Percentiles rank a stretch among this genome's conserved stretches.
These are phyloP conservation scores for Daphoenositta chrysoptera DNA, from an alignment of 2,113 vertebrate genomes.

Conservation along the genomic window DNA sequence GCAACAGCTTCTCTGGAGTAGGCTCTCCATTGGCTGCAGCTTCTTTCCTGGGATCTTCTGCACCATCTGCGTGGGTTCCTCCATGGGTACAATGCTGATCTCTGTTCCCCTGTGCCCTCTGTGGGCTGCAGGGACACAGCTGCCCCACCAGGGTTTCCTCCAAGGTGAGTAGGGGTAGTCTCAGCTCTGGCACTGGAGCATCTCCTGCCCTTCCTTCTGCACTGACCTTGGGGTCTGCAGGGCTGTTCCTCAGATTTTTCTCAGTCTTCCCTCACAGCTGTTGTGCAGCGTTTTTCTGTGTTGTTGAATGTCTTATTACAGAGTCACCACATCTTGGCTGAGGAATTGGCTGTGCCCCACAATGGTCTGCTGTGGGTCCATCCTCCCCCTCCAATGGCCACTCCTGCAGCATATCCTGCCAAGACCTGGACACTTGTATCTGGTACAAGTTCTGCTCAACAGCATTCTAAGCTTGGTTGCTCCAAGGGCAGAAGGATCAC, in stretches of 20 bases:
- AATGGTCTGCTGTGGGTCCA: rapidly evolving
- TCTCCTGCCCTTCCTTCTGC: not conserved
- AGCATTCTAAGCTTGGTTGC: not conserved
- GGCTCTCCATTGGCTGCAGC: not conserved
- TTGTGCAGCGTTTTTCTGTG: rapidly evolving
- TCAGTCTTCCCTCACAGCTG: not conserved
- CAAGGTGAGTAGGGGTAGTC: not conserved
- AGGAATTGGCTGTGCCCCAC: not conserved
- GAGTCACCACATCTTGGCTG: not conserved
- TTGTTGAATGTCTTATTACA: not conserved
- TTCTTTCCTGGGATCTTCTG: not conserved
- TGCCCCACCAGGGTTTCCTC: not conserved
- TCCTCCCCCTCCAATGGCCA: not conserved
- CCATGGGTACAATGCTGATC: not conserved
- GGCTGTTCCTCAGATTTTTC: not conserved
- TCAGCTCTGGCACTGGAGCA: not conserved
- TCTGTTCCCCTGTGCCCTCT: not conserved
- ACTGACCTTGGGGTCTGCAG: not conserved
- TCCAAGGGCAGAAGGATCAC: not conserved
- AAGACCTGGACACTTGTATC: not conserved
- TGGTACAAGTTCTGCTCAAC: not conserved
- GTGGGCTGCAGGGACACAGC: not conserved
- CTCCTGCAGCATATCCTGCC: not conserved
- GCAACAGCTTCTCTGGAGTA: not conserved
- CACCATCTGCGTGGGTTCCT: rapidly evolving